Conservation (phyloP, 2,797 vertebrate species). For the Podarcis lilfordi region DNA sequence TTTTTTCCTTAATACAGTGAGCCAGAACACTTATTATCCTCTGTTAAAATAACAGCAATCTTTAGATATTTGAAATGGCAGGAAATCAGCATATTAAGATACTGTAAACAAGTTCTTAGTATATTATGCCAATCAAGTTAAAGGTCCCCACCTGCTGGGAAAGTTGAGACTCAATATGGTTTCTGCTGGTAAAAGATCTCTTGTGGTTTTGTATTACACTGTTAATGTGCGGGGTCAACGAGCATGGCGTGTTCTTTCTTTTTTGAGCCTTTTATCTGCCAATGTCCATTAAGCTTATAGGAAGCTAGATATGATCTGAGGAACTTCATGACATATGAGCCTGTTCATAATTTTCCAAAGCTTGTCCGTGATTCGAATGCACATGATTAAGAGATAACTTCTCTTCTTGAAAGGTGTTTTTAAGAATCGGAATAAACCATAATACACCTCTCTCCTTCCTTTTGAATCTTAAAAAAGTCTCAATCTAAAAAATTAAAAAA, state of each 20-base stretch:
- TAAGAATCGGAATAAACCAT: slow-evolving; percentile 7
- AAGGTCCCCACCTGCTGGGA: neutral
- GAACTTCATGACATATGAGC: neutral
- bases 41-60: neutral
- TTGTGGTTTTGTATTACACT: rapidly evolving
- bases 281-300: slow-evolving; percentile 37
- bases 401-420: rapidly evolving
- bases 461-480: neutral
- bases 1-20: slow-evolving; percentile 2
- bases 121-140: neutral
- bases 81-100: slow-evolving; percentile 24
- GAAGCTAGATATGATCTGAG: slow-evolving; percentile 1
- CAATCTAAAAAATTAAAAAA: neutral
- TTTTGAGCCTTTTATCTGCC: slow-evolving; percentile 2
- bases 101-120: neutral
- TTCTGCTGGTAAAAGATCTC: neutral
- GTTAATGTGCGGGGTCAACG: rapidly evolving
- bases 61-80: slow-evolving; percentile 1
- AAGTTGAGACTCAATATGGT: neutral
- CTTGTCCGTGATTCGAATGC: neutral
- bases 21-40: slow-evolving; percentile 7
- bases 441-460: neutral
- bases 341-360: slow-evolving; percentile 19
- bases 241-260: rapidly evolving
- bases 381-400: rapidly evolving